Evolutionary conservation across 2,888 invertebrate species (phyloP).

Genomic region (Thereva unica): DNA sequence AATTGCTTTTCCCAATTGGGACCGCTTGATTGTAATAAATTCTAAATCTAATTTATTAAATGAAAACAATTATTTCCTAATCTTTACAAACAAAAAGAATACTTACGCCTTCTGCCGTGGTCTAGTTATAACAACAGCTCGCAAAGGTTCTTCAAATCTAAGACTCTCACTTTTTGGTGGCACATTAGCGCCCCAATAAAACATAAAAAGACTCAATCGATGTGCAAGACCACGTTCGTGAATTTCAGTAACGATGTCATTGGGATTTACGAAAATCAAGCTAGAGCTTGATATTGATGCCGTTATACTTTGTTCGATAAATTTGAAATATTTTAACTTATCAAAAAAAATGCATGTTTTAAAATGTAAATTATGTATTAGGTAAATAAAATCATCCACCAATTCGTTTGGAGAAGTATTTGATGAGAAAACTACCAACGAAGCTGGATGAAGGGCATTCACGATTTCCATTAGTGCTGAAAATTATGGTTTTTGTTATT

Average conservation of each 20-base stretch:
- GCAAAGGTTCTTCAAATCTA: slow-evolving; percentile 56
- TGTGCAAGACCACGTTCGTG: slow-evolving; percentile 49
- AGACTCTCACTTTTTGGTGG: slow-evolving; percentile 56
- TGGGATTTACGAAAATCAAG: slow-evolving; percentile 53
- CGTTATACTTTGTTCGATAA: slow-evolving; percentile 51
- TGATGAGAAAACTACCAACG: slow-evolving; percentile 49
- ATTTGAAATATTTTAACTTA: slow-evolving; percentile 50
- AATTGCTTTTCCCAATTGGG: slow-evolving; percentile 63
- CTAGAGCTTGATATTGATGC: slow-evolving; percentile 55
- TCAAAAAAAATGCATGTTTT: slow-evolving; percentile 54
- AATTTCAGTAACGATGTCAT: slow-evolving; percentile 49
- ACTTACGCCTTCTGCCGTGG: slow-evolving; percentile 53
- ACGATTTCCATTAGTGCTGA: slow-evolving; percentile 54
- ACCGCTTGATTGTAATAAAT: slow-evolving; percentile 74
- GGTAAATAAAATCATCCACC: slow-evolving; percentile 53
- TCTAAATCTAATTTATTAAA: slow-evolving; percentile 61
- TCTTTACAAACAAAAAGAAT: background rate
- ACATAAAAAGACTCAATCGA: slow-evolving; percentile 64
- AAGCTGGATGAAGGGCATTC: slow-evolving; percentile 50
- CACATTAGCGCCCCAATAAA: slow-evolving; percentile 67
- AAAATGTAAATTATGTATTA: slow-evolving; percentile 50
- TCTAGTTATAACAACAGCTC: slow-evolving; percentile 69
- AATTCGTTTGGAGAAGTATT: slow-evolving; percentile 45
- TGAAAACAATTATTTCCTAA: background rate
- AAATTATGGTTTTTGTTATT: background rate